These are phyloP conservation scores for Temnothorax longispinosus DNA, from an alignment of 1,140 invertebrate species.

Conservation along the genomic window DNA sequence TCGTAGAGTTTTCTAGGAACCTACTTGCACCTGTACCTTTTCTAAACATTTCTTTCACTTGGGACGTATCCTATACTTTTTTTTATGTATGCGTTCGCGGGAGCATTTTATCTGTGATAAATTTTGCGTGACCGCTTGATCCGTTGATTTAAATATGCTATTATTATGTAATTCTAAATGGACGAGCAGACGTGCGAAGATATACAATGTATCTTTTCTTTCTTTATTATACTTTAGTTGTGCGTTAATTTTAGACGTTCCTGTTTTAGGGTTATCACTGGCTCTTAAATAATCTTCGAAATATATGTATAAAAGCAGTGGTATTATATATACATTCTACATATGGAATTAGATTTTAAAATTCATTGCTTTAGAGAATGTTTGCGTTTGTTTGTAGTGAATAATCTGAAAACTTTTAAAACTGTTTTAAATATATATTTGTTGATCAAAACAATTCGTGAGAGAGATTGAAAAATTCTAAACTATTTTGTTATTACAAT, in stretches of 20 bases:
- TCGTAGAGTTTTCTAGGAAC: conserved; percentile 1
- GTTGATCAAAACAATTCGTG: not conserved
- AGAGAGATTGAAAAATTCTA: conserved; percentile 2
- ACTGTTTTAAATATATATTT: not conserved
- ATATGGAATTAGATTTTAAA: conserved; percentile 1
- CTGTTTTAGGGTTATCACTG: not conserved
- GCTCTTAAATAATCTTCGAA: conserved; percentile 13
- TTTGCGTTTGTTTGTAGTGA: conserved; percentile 2
- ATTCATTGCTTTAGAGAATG: not conserved
- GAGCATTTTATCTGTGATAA: conserved; percentile 39
- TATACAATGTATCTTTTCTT: not conserved
- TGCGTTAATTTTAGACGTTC: not conserved
- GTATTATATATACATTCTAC: not conserved
- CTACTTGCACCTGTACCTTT: conserved; percentile 3
- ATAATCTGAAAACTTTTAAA: not conserved
- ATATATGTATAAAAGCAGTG: not conserved
- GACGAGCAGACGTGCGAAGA: not conserved
- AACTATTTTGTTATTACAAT: not conserved
- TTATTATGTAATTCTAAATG: not conserved
- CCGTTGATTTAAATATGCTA: not conserved
- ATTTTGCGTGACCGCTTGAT: not conserved
- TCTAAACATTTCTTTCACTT: not conserved
- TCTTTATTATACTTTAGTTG: not conserved
- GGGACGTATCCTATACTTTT: not conserved
- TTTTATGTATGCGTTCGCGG: not conserved